Base-by-base conservation (phyloP, 2,797 vertebrate genomes). In the Oryzias dopingdopingensis region DNA sequence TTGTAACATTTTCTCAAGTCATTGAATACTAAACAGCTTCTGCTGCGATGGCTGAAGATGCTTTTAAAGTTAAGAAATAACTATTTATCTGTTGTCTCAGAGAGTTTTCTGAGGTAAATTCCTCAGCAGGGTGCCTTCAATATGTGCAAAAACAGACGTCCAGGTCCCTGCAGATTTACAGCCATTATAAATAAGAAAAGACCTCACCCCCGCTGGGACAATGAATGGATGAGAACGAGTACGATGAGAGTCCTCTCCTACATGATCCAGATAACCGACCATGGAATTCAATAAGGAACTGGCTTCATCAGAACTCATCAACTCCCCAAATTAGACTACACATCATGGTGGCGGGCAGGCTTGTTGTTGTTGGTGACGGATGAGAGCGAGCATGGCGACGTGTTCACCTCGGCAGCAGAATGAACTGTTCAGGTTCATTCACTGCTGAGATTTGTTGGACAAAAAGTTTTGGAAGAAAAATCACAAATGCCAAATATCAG, bases 281-380 rank as follows among this genome's bases (percentile, higher is more conserved):
- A 16, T 80, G 82, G 87, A 89, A 86, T 90, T 90, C 78, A 89
- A 86, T 89, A 89, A 90, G 83, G 32, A 68, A 67, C 70, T 68
- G 42, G 80, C 76, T 80, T 85, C 86, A 90, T 90, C 86, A 89
- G 80, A 83, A 84, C 82, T 86, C 86, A 86, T 88, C 85, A 87
- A 79, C 81, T 73, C 68, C 70, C 61, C 80, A 80, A 88, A 87
- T 89, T 87, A 88, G 59, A 73, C 78, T 52, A 62, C 76, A 69
- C 80, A 69, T 82, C 78, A 79, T 84, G 81, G 80, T 50, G 76
- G 75, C 80, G 66, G 77, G 67, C 56, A 49, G 77, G 66, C 75
- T 67, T 75, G 81, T 88, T 87, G 87, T 82, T 44, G 62, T 61
- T 62, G 78, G 85, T 85, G 81, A 88, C 77, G 66, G 79, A 86